A percentile compares a stretch with the other conserved stretches of the same genome.
Conservation (phyloP, 2,113 vertebrate genomes). For the Plestiodon gilberti region DNA sequence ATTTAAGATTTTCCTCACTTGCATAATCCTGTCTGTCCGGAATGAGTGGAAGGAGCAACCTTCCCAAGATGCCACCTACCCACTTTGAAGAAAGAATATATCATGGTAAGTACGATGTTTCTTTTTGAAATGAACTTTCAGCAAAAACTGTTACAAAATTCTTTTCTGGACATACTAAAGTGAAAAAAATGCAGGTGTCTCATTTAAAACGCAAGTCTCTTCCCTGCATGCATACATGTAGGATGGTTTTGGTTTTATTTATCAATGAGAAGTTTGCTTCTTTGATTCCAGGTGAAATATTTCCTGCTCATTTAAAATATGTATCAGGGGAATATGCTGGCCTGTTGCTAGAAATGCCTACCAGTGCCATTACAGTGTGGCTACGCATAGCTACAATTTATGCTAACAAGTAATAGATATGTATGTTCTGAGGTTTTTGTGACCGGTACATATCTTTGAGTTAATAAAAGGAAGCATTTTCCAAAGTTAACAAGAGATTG, state of each 20-base stretch:
- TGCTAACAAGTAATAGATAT: too few species aligned
- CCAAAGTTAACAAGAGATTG: too few species aligned
- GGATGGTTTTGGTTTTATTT: not conserved
- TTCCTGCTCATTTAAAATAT: not conserved
- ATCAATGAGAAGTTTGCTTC: not conserved
- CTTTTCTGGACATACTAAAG: not conserved
- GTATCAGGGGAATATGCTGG: not conserved
- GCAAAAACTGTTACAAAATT: not conserved
- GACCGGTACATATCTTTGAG: too few species aligned
- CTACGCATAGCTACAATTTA: not conserved
- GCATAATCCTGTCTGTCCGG: too few species aligned
- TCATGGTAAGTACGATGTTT: not conserved
- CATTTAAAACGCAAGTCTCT: not conserved
- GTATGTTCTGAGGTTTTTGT: too few species aligned
- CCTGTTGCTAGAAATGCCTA: constrained; percentile 20
- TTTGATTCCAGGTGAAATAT: not conserved
- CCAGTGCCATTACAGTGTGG: constrained; percentile 1
- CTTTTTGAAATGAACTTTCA: not conserved
- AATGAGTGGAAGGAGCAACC: too few species aligned
- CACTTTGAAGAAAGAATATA: too few species aligned
- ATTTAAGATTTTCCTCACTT: too few species aligned
- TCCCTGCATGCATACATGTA: not conserved
- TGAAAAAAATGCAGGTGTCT: not conserved
- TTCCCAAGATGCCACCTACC: too few species aligned
- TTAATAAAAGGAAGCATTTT: too few species aligned